phyloP scores from a whole-genome alignment of 2,888 invertebrate species.

The Phengaris alcon region DNA sequence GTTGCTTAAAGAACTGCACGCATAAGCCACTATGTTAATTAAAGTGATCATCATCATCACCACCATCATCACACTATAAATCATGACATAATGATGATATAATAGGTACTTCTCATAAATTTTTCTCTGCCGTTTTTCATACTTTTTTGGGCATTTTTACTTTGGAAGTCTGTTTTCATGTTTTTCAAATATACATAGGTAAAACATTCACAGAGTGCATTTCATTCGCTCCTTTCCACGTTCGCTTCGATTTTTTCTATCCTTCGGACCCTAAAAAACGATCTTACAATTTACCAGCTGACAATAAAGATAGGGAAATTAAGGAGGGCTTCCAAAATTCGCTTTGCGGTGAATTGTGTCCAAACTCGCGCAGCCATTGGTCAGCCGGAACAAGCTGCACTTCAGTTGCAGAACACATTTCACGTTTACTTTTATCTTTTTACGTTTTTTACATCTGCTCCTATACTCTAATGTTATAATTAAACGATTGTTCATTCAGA shows the following conservation, averaged over 20 bases:
- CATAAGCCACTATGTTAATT: too few species aligned
- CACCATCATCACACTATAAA: too few species aligned
- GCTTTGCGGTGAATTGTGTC: slow-evolving; percentile 54
- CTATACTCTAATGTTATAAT: slow-evolving; percentile 31
- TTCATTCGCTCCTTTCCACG: background rate
- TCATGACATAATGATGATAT: too few species aligned
- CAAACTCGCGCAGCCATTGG: slow-evolving; percentile 57
- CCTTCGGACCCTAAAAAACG: background rate
- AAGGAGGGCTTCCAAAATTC: slow-evolving; percentile 44
- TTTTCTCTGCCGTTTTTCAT: too few species aligned
- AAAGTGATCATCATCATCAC: too few species aligned
- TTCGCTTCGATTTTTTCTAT: slow-evolving; percentile 13
- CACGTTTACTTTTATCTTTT: slow-evolving; percentile 52
- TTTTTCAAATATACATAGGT: too few species aligned
- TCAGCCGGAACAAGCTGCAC: slow-evolving; percentile 64
- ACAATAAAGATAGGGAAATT: slow-evolving; percentile 27
- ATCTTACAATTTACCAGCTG: slow-evolving; percentile 27
- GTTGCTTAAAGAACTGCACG: too few species aligned
- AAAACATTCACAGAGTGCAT: too few species aligned
- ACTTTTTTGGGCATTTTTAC: too few species aligned
- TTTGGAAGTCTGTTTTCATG: too few species aligned
- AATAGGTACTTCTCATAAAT: too few species aligned
- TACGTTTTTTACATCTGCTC: slow-evolving; percentile 66
- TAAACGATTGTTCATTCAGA: slow-evolving; percentile 23
- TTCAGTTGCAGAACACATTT: slow-evolving; percentile 71